Conservation (phyloP, 2,113 vertebrate genomes). For the Onychorhynchus coronatus region DNA sequence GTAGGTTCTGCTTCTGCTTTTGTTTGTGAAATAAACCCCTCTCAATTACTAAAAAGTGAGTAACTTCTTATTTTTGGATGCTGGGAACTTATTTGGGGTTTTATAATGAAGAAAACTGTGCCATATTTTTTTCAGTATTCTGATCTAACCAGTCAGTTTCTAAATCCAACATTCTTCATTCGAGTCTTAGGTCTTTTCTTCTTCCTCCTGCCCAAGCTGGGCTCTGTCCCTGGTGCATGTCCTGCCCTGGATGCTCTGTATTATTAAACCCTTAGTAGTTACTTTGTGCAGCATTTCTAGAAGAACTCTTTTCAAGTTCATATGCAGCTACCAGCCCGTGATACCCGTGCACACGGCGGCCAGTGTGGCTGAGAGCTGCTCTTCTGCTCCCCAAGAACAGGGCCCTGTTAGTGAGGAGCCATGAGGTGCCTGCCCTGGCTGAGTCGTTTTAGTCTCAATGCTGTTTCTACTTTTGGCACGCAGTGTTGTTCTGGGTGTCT, state of each 20-base stretch:
- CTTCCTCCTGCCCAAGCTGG: not conserved
- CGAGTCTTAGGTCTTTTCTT: not conserved
- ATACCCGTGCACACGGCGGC: rapidly evolving
- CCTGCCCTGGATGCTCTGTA: not conserved
- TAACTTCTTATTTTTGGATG: not conserved
- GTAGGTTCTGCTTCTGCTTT: not conserved
- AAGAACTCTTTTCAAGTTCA: not conserved
- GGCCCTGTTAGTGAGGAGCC: not conserved
- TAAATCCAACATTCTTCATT: not conserved
- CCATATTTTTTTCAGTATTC: not conserved
- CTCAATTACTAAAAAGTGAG: rapidly evolving
- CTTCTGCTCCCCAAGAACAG: not conserved
- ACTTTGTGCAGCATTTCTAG: not conserved
- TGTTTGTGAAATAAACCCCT: not conserved
- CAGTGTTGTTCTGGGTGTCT: not conserved
- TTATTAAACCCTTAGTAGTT: not conserved
- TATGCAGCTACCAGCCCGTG: not conserved
- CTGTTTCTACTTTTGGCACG: not conserved
- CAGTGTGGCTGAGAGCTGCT: not conserved
- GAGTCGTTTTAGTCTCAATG: not conserved
- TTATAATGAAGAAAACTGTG: not conserved
- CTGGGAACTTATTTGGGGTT: not conserved
- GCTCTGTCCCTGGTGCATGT: rapidly evolving
- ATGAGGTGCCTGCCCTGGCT: not conserved
- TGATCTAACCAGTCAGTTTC: not conserved